Evolutionary conservation across 2,113 vertebrate genomes (phyloP).

Genomic region (Pelobates fuscus): DNA sequence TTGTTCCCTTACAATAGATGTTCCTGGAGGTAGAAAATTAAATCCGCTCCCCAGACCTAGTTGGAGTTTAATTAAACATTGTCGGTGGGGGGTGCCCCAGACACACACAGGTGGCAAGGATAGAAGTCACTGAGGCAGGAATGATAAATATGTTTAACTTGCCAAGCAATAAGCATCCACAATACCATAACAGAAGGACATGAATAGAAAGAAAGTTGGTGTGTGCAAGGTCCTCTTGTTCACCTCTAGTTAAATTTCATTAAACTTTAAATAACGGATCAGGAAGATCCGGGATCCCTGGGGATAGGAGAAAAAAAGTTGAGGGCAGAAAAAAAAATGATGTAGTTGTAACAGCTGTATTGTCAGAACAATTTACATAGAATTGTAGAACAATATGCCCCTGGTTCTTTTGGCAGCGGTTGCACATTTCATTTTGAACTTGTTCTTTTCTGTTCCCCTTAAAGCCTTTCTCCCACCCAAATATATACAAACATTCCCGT

Average conservation of each 20-base stretch:
- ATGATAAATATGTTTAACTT: constrained; percentile 60
- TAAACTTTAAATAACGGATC: constrained; percentile 57
- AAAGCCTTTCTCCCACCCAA: too few relatives aligned
- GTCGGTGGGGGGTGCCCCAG: constrained; percentile 23
- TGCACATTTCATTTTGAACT: neutral
- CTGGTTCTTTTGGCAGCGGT: neutral
- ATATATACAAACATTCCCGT: neutral
- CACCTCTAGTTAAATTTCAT: constrained; percentile 56
- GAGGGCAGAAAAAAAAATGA: too few relatives aligned
- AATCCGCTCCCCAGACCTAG: constrained; percentile 53
- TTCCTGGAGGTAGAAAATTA: constrained; percentile 54
- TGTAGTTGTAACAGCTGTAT: neutral
- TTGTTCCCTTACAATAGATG: constrained; percentile 1
- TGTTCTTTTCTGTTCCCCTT: neutral
- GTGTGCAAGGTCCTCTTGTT: constrained; percentile 9
- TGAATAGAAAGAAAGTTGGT: constrained; percentile 29
- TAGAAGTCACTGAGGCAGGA: constrained; percentile 54
- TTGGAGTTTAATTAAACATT: constrained; percentile 51
- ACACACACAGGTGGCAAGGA: constrained; percentile 32
- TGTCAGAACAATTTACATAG: neutral
- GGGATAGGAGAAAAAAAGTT: neutral
- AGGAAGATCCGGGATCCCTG: constrained; percentile 46
- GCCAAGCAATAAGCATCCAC: constrained; percentile 54
- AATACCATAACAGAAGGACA: constrained; percentile 38
- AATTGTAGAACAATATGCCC: neutral